Evolutionary conservation across 1,140 invertebrate genomes (phyloP).

Genomic region (Leptopilina boulardi): DNA sequence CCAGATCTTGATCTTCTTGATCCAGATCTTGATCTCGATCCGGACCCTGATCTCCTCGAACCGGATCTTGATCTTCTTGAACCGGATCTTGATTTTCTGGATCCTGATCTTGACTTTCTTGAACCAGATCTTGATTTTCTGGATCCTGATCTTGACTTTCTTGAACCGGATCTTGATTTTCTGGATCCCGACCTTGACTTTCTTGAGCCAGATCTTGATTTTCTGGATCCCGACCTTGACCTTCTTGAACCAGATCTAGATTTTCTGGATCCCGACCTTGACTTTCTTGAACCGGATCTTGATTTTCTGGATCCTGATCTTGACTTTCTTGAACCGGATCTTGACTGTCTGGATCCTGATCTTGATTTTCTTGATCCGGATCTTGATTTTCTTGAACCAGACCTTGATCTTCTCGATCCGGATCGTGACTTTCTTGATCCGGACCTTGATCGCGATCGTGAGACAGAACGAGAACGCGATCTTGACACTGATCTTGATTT

Average conservation of each 20-base stretch:
- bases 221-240: conserved; percentile 53
- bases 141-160: conserved; percentile 51
- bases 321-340: conserved; percentile 37
- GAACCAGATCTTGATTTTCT: conserved; percentile 55
- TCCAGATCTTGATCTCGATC: conserved; percentile 65
- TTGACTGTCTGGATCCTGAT: too few species aligned
- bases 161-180: conserved; percentile 50
- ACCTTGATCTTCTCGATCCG: too few species aligned
- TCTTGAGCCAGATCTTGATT: not conserved
- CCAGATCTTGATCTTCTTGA: conserved; percentile 66
- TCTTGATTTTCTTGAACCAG: conserved; percentile 19
- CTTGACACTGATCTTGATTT: conserved; percentile 58
- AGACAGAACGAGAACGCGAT: too few species aligned
- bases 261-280: conserved; percentile 18
- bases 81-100: conserved; percentile 65
- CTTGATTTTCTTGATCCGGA: conserved; percentile 41
- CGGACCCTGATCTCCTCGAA: conserved; percentile 43
- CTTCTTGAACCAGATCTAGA: conserved; percentile 41
- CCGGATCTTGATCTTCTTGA: conserved; percentile 51
- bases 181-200: conserved; percentile 59
- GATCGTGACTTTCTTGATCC: too few species aligned
- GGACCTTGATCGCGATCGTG: not conserved
- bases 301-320: conserved; percentile 26
- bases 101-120: conserved; percentile 57
- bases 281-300: conserved; percentile 44